phyloP scores from a whole-genome alignment of 2,888 invertebrate species.

The Lasioglossum oenotherae region DNA sequence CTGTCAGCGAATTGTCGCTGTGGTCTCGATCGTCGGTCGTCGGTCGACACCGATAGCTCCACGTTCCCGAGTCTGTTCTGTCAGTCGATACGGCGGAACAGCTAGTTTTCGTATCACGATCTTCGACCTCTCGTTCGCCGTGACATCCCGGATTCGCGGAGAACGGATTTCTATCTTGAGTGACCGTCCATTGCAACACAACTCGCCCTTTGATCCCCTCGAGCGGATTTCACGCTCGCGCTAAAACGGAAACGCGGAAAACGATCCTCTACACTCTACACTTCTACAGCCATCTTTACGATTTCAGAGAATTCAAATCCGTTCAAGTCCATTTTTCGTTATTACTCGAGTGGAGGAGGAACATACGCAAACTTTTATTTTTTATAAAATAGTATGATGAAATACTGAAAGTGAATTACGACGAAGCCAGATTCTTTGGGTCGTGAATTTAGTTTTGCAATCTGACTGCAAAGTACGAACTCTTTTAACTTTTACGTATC shows the following conservation, averaged over 20 bases:
- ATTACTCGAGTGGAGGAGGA: neutral
- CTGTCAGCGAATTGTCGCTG: neutral
- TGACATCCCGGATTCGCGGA: slow-evolving; percentile 5
- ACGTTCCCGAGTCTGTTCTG: slow-evolving; percentile 27
- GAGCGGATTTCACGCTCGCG: neutral
- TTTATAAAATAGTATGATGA: neutral
- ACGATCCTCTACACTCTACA: neutral
- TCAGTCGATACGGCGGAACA: slow-evolving; percentile 60
- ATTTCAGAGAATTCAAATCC: neutral
- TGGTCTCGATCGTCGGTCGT: slow-evolving; percentile 9
- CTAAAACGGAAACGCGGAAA: neutral
- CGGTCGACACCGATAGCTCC: slow-evolving; percentile 18
- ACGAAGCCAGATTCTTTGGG: too few species aligned
- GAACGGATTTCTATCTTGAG: slow-evolving; percentile 2
- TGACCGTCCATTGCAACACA: slow-evolving; percentile 29
- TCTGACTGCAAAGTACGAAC: neutral
- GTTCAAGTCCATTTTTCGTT: neutral
- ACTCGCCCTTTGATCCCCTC: slow-evolving; percentile 11
- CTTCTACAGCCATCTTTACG: neutral
- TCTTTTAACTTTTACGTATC: neutral
- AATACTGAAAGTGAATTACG: neutral
- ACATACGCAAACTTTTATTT: neutral
- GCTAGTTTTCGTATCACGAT: slow-evolving; percentile 56
- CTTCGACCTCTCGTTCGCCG: slow-evolving; percentile 58
- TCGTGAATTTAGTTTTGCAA: neutral